A percentile compares a stretch with the other conserved stretches of the same genome.
Evolutionary conservation across 2,888 invertebrate genomes (phyloP).

Genomic region (Colostygia pectinataria): DNA sequence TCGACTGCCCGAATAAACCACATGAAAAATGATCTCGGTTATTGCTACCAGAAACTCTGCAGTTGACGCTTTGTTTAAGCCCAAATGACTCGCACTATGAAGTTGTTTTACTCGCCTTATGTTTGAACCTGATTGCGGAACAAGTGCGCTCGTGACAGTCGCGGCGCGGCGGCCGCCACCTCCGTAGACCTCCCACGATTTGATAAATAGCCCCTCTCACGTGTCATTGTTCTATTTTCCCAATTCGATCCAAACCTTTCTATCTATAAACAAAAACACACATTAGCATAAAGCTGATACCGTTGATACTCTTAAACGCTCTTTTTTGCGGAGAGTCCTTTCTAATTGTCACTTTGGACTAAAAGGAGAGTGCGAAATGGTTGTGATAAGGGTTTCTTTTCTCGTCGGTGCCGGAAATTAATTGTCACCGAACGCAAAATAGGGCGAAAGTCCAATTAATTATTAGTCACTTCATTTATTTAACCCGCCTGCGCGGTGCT

Average conservation of each 20-base stretch:
- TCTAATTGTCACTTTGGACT: constrained; percentile 69
- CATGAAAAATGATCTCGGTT: constrained; percentile 81
- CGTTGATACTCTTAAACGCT: constrained; percentile 31
- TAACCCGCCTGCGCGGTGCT: constrained; percentile 70
- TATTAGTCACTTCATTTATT: constrained; percentile 83
- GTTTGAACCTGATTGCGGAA: constrained; percentile 61
- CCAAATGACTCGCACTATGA: constrained; percentile 80
- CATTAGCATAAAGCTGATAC: constrained; percentile 39
- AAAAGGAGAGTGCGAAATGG: constrained; percentile 67
- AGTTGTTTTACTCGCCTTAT: constrained; percentile 66
- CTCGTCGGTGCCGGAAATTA: constrained; percentile 77
- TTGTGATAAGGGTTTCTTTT: constrained; percentile 81
- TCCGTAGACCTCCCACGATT: constrained; percentile 42
- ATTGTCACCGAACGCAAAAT: constrained; percentile 83
- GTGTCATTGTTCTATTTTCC: constrained; percentile 42
- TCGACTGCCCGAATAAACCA: constrained; percentile 80
- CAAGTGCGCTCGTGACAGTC: constrained; percentile 29
- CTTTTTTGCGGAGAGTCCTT: constrained; percentile 51
- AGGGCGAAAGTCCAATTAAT: constrained; percentile 82
- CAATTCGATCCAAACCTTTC: constrained; percentile 26
- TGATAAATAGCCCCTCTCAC: constrained; percentile 62
- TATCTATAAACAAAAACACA: constrained; percentile 29
- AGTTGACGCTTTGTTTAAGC: constrained; percentile 82
- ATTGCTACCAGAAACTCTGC: constrained; percentile 79
- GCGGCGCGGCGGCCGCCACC: constrained; percentile 34